phyloP scores from a whole-genome alignment of 2,888 invertebrate species.

The Zaprionus bogoriensis region DNA sequence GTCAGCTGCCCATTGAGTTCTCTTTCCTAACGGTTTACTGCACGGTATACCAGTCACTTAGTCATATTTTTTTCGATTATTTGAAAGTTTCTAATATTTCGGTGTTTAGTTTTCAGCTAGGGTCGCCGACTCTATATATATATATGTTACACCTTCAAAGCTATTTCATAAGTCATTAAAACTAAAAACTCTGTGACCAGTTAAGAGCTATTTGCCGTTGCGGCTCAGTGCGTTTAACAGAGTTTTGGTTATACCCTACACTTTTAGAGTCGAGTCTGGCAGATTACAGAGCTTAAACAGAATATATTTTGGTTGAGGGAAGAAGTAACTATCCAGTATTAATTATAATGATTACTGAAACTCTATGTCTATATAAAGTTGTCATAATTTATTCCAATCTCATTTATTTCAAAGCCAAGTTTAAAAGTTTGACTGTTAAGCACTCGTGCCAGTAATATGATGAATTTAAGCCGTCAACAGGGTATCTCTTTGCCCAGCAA shows the following conservation, averaged over 20 bases:
- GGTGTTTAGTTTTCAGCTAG: conserved; percentile 13
- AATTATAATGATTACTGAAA: too few relatives aligned
- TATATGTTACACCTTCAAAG: conserved; percentile 21
- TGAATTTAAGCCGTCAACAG: neutral
- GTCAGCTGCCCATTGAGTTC: conserved; percentile 32
- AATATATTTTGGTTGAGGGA: too few relatives aligned
- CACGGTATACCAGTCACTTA: too few relatives aligned
- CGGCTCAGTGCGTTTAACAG: conserved; percentile 29
- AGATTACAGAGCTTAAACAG: neutral
- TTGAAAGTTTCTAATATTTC: conserved; percentile 20
- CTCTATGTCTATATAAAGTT: too few relatives aligned
- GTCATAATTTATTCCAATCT: too few relatives aligned
- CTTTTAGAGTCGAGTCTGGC: neutral
- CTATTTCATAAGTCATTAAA: conserved; percentile 48
- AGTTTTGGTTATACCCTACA: conserved; percentile 14
- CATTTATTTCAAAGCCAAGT: too few relatives aligned
- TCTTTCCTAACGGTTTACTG: conserved; percentile 19
- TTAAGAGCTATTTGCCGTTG: conserved; percentile 36
- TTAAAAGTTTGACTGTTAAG: too few relatives aligned
- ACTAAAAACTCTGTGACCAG: conserved; percentile 25
- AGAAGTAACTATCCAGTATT: too few relatives aligned
- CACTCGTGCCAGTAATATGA: neutral
- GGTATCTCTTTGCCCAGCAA: neutral
- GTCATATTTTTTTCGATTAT: conserved; percentile 17
- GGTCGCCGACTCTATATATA: conserved; percentile 25